These are phyloP conservation scores for Biston stratarius DNA, from an alignment of 2,888 invertebrate genomes.

Conservation along the genomic window DNA sequence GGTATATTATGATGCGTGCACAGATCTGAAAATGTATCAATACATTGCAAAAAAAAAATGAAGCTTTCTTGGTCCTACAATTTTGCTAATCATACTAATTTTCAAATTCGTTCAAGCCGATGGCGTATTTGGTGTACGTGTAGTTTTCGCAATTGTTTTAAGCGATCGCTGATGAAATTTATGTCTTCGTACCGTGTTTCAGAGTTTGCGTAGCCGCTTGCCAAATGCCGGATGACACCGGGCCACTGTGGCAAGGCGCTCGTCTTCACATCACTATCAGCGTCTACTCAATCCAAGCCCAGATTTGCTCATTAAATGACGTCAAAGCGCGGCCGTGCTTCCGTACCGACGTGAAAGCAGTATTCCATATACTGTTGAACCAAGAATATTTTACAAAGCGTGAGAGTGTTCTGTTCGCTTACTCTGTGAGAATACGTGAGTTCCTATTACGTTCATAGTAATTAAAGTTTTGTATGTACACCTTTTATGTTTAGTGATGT, in stretches of 20 bases:
- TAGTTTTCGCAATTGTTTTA: no score
- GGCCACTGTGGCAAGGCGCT: slow-evolving; percentile 64
- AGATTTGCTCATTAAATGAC: slow-evolving; percentile 47
- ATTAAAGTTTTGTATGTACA: no score
- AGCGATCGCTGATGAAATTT: no score
- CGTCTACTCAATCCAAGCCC: slow-evolving; percentile 49
- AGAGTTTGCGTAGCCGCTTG: slow-evolving; percentile 78
- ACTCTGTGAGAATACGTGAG: slow-evolving; percentile 68
- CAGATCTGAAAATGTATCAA: no score
- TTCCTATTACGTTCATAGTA: slow-evolving; percentile 26
- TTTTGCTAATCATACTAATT: no score
- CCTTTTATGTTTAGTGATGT: no score
- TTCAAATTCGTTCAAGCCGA: no score
- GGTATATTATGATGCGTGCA: no score
- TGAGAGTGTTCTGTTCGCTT: slow-evolving; percentile 57
- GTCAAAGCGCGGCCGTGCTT: slow-evolving; percentile 59
- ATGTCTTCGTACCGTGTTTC: slow-evolving; percentile 13
- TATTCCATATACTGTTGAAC: slow-evolving; percentile 60
- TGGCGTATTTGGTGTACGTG: no score
- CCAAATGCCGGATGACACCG: slow-evolving; percentile 64
- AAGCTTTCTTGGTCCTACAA: no score
- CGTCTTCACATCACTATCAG: slow-evolving; percentile 56
- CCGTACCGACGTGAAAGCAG: slow-evolving; percentile 57
- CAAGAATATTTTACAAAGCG: slow-evolving; percentile 54
- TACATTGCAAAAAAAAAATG: no score